These are phyloP conservation scores for Sinocyclocheilus anshuiensis DNA, from an alignment of 2,113 vertebrate genomes.

Conservation along the genomic window DNA sequence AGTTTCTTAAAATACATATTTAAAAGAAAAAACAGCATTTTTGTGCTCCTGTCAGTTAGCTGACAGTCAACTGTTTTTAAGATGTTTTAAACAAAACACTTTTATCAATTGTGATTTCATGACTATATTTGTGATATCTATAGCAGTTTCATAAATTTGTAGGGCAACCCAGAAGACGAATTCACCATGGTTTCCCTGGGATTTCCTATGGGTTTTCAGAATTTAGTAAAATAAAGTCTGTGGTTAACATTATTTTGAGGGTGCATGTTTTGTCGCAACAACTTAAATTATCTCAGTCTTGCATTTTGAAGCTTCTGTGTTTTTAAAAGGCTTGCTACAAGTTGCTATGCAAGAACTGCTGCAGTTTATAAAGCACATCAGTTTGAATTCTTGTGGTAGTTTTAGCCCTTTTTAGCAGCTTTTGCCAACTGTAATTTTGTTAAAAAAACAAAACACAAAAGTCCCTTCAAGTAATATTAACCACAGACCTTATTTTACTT, in stretches of 20 bases:
- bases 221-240: not conserved
- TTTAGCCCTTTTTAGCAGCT: not conserved
- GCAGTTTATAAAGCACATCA: not conserved
- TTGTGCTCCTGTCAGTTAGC: no score
- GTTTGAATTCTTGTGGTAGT: not conserved
- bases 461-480: not conserved
- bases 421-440: not conserved
- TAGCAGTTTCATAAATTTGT: not conserved
- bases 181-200: not conserved
- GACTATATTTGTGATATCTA: no score
- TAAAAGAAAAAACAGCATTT: no score
- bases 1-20: no score
- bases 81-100: no score
- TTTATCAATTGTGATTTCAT: no score
- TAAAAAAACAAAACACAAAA: not conserved
- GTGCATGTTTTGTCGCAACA: not conserved
- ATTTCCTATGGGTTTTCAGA: not conserved
- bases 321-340: not conserved
- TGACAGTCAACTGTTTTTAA: no score
- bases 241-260: not conserved
- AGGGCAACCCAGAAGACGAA: not conserved
- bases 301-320: not conserved
- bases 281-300: not conserved
- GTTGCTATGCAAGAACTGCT: not conserved
- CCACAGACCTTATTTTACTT: not conserved